These are phyloP conservation scores for Argentina silus DNA, from an alignment of 2,797 vertebrate genomes.

Conservation along the genomic window DNA sequence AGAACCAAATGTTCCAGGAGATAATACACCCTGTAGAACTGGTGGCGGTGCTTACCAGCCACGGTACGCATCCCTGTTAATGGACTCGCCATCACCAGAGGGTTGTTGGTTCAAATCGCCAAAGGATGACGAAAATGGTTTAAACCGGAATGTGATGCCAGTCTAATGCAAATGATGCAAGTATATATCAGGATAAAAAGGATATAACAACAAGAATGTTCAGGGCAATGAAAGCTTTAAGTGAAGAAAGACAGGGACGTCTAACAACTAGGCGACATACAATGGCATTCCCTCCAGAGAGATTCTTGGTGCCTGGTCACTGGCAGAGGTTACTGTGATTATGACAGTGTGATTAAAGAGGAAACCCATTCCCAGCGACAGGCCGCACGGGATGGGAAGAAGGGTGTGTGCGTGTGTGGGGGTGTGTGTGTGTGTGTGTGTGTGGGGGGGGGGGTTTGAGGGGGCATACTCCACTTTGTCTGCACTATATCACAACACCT, in stretches of 20 bases:
- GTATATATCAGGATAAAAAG: too few species aligned
- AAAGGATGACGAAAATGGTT: too few species aligned
- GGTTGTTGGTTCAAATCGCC: too few species aligned
- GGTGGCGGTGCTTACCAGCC: not conserved
- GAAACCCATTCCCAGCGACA: slow-evolving; percentile 14
- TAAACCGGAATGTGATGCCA: too few species aligned
- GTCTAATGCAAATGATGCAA: too few species aligned
- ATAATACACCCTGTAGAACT: not conserved
- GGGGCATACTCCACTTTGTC: not conserved
- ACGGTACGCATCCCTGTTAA: not conserved
- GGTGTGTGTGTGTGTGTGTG: too few species aligned
- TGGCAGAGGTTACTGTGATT: slow-evolving; percentile 14
- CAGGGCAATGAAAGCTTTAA: not conserved
- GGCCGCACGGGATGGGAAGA: too few species aligned
- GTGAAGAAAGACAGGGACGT: slow-evolving; percentile 1
- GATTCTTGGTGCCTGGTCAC: slow-evolving; percentile 7
- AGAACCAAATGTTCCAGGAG: slow-evolving; percentile 16
- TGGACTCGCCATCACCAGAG: not conserved
- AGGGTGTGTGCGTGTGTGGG: too few species aligned
- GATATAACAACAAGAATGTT: too few species aligned
- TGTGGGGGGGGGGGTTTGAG: not conserved
- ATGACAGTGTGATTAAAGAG: slow-evolving; percentile 14
- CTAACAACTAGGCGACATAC: not conserved
- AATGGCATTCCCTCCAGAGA: not conserved
- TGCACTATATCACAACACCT: slow-evolving; percentile 2